phyloP scores from a whole-genome alignment of 2,888 invertebrate species.

The Trachelus iudaicus region DNA sequence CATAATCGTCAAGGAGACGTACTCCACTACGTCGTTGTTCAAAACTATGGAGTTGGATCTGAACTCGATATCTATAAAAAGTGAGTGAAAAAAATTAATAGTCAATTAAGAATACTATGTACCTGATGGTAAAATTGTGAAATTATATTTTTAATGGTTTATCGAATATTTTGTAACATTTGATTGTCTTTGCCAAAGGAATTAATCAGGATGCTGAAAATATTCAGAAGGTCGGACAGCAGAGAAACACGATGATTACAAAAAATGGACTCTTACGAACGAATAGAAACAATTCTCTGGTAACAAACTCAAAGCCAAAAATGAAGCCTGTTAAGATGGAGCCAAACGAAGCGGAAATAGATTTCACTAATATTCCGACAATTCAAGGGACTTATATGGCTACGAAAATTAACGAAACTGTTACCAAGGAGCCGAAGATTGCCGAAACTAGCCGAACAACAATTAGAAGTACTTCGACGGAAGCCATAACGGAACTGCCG shows the following conservation, averaged over 20 bases:
- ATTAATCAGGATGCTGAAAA: slow-evolving; percentile 43
- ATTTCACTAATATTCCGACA: slow-evolving; percentile 59
- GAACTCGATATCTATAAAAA: slow-evolving; percentile 77
- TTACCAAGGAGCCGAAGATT: slow-evolving; percentile 21
- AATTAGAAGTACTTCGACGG: slow-evolving; percentile 35
- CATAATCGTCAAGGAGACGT: slow-evolving; percentile 79
- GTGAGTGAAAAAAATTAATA: slow-evolving; percentile 63
- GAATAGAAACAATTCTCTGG: slow-evolving; percentile 50
- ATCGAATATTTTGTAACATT: slow-evolving; percentile 1
- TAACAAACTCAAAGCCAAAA: slow-evolving; percentile 48
- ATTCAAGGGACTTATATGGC: slow-evolving; percentile 61
- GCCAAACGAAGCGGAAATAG: slow-evolving; percentile 53
- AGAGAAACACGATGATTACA: slow-evolving; percentile 61
- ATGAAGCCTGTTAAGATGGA: slow-evolving; percentile 43
- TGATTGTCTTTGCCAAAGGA: slow-evolving; percentile 36
- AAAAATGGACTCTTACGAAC: slow-evolving; percentile 59
- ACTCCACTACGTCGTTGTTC: slow-evolving; percentile 78
- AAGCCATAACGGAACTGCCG: slow-evolving; percentile 26
- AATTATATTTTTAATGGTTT: background rate
- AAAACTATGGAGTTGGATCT: slow-evolving; percentile 81
- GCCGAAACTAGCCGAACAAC: slow-evolving; percentile 11
- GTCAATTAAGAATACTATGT: background rate
- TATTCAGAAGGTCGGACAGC: slow-evolving; percentile 40
- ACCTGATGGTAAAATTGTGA: background rate
- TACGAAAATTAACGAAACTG: slow-evolving; percentile 50